Evolutionary conservation across 2,797 vertebrate species (phyloP).

Genomic region (Hippopotamyrus pictus): DNA sequence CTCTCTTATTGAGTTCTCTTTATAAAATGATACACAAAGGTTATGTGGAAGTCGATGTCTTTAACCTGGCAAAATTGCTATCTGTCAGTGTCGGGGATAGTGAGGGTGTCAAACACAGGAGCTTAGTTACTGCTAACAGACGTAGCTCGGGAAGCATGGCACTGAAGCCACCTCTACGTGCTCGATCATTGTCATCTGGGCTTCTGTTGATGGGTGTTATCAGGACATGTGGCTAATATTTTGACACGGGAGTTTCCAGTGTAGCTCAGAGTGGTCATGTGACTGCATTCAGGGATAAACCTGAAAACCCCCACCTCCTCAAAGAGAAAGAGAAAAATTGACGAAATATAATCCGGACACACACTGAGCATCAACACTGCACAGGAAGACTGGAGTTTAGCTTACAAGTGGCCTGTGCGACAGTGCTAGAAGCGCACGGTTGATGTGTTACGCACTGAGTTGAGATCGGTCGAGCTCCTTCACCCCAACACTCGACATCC

Average conservation of each 20-base stretch:
- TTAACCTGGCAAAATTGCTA: conserved; percentile 10
- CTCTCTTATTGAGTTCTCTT: conserved; percentile 40
- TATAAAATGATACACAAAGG: conserved; percentile 28
- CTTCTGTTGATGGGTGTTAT: background rate
- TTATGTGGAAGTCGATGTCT: conserved; percentile 24
- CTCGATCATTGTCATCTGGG: background rate
- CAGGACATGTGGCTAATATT: background rate
- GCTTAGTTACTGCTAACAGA: conserved; percentile 5
- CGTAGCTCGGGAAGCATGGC: background rate
- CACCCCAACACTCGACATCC: conserved; percentile 30
- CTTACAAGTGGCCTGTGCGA: conserved; percentile 13
- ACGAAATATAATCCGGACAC: conserved; percentile 21
- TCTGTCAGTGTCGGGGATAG: conserved; percentile 8
- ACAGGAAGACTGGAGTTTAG: background rate
- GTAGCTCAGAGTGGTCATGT: background rate
- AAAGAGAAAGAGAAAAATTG: background rate
- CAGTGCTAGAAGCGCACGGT: background rate
- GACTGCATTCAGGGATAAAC: background rate
- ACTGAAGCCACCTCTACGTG: background rate
- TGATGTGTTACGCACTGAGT: background rate
- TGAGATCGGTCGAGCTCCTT: background rate
- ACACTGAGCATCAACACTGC: background rate
- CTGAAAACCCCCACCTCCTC: background rate
- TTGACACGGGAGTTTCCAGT: background rate
- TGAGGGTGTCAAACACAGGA: background rate